phyloP scores from a whole-genome alignment of 2,797 vertebrate species.

The Danio albolineatus region DNA sequence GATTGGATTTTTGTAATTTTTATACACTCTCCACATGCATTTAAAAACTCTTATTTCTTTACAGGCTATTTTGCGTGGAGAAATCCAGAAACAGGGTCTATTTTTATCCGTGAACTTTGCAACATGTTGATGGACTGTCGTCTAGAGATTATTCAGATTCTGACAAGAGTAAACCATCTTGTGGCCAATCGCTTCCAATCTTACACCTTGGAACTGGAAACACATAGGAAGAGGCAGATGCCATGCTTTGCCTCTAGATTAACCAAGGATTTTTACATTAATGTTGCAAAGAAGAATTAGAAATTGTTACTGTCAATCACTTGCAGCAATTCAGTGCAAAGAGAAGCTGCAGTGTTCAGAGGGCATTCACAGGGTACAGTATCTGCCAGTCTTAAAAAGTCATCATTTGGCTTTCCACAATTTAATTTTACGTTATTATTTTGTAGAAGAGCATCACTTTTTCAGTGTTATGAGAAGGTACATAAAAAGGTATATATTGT shows the following conservation, averaged over 20 bases:
- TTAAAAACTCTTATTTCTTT: not conserved
- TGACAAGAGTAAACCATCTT: slow-evolving; percentile 22
- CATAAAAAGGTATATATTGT: no score
- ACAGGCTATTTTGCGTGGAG: slow-evolving; percentile 39
- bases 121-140: not conserved
- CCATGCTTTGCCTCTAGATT: slow-evolving; percentile 37
- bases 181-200: slow-evolving; percentile 32
- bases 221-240: slow-evolving; percentile 30
- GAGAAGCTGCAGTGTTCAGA: not conserved
- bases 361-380: no score
- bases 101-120: slow-evolving; percentile 30
- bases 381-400: no score
- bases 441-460: no score
- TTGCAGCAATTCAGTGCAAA: not conserved
- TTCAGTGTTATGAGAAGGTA: no score
- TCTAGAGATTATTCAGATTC: slow-evolving; percentile 38
- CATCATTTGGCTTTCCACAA: no score
- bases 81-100: slow-evolving; percentile 32
- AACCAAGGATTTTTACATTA: slow-evolving; percentile 35
- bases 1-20: not conserved
- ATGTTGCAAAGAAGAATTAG: not conserved
- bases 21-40: not conserved
- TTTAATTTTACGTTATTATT: no score
- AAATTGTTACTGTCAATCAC: not conserved
- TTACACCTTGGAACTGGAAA: not conserved